phyloP scores from a whole-genome alignment of 2,113 vertebrate genomes.

The Hemichromis elongatus region DNA sequence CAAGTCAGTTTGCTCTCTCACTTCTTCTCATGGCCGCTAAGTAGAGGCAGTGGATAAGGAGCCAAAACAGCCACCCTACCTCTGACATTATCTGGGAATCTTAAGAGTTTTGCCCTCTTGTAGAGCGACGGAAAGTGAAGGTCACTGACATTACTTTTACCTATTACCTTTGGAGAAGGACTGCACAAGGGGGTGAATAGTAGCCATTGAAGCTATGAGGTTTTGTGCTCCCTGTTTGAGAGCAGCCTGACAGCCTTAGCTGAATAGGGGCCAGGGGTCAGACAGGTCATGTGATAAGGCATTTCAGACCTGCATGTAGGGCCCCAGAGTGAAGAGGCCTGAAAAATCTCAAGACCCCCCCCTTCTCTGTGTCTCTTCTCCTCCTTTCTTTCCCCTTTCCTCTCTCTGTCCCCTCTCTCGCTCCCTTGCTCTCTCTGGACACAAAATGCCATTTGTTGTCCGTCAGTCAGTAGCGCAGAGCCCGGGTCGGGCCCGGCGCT shows the following conservation, averaged over 20 bases:
- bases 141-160: constrained; percentile 72
- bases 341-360: constrained; percentile 40
- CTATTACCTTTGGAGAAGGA: constrained; percentile 65
- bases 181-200: constrained; percentile 55
- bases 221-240: constrained; percentile 50
- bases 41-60: constrained; percentile 19
- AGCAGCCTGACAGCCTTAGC: constrained; percentile 49
- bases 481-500: constrained; percentile 75
- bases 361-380: constrained; percentile 6
- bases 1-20: neutral
- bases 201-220: constrained; percentile 55
- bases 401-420: constrained; percentile 16
- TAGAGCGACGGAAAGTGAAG: constrained; percentile 62
- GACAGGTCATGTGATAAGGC: constrained; percentile 73
- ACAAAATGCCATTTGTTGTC: constrained; percentile 89
- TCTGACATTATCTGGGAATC: constrained; percentile 65
- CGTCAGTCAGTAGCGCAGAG: constrained; percentile 85
- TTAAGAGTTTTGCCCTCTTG: constrained; percentile 69
- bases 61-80: constrained; percentile 44
- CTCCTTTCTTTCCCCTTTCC: constrained; percentile 32
- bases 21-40: neutral
- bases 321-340: constrained; percentile 52
- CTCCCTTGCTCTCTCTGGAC: constrained; percentile 37
- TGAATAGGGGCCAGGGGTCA: constrained; percentile 63
- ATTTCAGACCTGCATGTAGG: constrained; percentile 57